Percentiles rank a stretch among this genome's conserved stretches.
Conservation (phyloP, 2,888 invertebrate genomes). For the Miltochrista miniata region DNA sequence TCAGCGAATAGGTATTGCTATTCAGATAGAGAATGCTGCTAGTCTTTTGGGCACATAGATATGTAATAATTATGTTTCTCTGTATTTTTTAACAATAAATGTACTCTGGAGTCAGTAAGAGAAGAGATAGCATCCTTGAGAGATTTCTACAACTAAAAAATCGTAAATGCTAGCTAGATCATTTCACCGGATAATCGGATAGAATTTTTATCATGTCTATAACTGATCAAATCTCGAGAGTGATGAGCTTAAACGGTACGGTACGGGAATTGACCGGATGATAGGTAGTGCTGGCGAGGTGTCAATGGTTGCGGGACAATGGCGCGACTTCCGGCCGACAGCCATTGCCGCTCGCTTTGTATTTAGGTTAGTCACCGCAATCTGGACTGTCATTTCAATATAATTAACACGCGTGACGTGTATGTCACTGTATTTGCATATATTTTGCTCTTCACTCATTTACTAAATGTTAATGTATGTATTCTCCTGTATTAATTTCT, state of each 20-base stretch:
- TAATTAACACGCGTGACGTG: conserved; percentile 72
- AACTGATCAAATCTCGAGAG: conserved; percentile 22
- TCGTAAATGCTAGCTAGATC: too few species aligned
- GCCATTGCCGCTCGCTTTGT: conserved; percentile 71
- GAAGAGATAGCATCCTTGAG: too few species aligned
- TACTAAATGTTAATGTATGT: conserved; percentile 17
- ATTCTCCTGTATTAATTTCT: neutral
- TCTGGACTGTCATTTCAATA: conserved; percentile 75
- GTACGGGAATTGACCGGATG: conserved; percentile 77
- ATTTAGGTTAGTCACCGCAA: conserved; percentile 82
- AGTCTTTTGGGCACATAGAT: too few species aligned
- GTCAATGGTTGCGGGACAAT: conserved; percentile 82
- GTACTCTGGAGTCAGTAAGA: too few species aligned
- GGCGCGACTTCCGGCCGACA: conserved; percentile 72
- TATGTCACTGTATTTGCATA: conserved; percentile 58
- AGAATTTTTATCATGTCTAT: too few species aligned
- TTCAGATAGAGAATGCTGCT: too few species aligned
- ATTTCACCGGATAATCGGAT: too few species aligned
- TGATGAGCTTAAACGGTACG: conserved; percentile 43
- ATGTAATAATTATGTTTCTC: too few species aligned
- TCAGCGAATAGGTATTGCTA: too few species aligned
- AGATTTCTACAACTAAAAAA: too few species aligned
- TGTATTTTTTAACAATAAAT: too few species aligned
- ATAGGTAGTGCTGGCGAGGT: conserved; percentile 63
- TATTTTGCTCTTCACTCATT: conserved; percentile 41